Conservation (phyloP, 2,888 invertebrate species). For the Tipula unca region DNA sequence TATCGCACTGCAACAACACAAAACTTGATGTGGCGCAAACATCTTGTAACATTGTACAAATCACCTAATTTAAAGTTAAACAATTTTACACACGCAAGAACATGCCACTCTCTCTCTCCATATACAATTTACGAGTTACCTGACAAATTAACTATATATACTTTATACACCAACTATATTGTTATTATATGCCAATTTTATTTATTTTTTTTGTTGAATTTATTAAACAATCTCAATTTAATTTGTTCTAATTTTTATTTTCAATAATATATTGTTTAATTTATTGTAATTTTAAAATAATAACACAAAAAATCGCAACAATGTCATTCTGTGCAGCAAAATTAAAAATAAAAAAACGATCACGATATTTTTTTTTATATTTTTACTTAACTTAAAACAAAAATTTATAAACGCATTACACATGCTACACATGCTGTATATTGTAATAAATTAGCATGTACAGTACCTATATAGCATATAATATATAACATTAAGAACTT, state of each 20-base stretch:
- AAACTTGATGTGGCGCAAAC: too few species aligned
- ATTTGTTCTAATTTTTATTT: not conserved
- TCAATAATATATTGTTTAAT: slow-evolving; percentile 3
- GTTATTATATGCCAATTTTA: not conserved
- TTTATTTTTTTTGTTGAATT: not conserved
- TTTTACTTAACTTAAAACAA: not conserved
- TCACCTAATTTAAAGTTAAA: too few species aligned
- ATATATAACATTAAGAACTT: not conserved
- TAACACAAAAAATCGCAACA: not conserved
- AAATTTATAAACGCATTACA: not conserved
- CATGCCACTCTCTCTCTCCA: not conserved
- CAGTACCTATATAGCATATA: not conserved
- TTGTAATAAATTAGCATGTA: not conserved
- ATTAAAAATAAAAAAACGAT: not conserved
- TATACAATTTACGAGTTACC: not conserved
- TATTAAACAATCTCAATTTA: not conserved
- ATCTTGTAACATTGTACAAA: too few species aligned
- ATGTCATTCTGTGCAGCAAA: not conserved
- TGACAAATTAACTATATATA: not conserved
- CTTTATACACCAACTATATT: too few species aligned
- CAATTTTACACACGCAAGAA: not conserved
- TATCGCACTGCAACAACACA: too few species aligned
- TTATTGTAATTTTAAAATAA: not conserved
- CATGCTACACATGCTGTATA: not conserved
- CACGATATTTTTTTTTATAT: not conserved